These are phyloP conservation scores for Trichechus manatus DNA, from an alignment of 2,113 vertebrate genomes.

Conservation along the genomic window DNA sequence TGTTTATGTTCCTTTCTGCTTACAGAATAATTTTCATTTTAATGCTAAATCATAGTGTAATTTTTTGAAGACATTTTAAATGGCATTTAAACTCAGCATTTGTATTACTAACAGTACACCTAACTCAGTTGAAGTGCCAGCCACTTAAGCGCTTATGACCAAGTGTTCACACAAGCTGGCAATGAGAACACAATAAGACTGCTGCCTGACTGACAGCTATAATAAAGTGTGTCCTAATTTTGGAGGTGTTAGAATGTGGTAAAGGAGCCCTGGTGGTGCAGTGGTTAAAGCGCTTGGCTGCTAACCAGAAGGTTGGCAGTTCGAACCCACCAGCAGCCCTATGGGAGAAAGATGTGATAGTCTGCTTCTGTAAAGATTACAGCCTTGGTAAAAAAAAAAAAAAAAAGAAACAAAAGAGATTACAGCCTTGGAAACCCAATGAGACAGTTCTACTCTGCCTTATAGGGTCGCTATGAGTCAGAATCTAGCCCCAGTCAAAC, in stretches of 20 bases:
- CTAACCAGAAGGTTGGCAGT: background rate
- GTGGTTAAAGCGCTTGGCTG: background rate
- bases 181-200: background rate
- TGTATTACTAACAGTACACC: background rate
- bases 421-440: background rate
- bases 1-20: background rate
- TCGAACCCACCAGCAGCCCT: background rate
- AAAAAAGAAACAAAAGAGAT: background rate
- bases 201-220: background rate
- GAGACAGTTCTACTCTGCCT: background rate
- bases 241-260: background rate
- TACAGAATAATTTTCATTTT: background rate
- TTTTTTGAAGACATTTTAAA: background rate
- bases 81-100: background rate
- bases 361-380: background rate
- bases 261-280: background rate
- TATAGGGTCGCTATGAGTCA: background rate
- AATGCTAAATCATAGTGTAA: background rate
- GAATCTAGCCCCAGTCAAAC: background rate
- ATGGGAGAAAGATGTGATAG: background rate
- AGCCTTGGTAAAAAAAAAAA: background rate
- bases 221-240: background rate
- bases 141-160: background rate
- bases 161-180: background rate
- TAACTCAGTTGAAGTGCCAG: background rate